A percentile compares a stretch with the other conserved stretches of the same genome.
Conservation (phyloP, 2,797 vertebrate genomes). For the Echeneis naucrates region DNA sequence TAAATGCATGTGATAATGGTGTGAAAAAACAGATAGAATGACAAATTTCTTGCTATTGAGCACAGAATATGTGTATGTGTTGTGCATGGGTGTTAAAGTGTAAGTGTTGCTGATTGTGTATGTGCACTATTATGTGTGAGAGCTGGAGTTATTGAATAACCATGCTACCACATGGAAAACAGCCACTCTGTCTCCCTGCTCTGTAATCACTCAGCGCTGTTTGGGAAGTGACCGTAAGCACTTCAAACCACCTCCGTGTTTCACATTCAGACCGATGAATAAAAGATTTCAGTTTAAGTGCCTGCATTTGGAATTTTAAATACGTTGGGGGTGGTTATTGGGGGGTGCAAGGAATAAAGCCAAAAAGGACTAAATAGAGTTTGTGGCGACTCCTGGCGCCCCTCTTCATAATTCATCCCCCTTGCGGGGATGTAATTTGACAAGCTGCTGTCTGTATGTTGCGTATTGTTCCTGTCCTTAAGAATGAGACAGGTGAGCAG, state of each 20-base stretch:
- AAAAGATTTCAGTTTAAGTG: constrained; percentile 72
- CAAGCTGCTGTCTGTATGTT: constrained; percentile 39
- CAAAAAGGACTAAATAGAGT: constrained; percentile 43
- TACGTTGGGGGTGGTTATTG: constrained; percentile 41
- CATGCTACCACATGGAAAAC: constrained; percentile 48
- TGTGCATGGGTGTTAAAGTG: constrained; percentile 4
- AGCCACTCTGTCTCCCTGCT: constrained; percentile 43
- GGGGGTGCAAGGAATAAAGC: constrained; percentile 40
- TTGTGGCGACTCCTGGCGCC: constrained; percentile 31
- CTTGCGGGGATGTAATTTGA: constrained; percentile 62
- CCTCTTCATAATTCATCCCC: constrained; percentile 33
- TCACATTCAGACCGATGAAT: constrained; percentile 73
- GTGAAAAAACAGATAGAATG: not conserved
- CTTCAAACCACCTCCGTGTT: constrained; percentile 68
- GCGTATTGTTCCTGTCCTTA: constrained; percentile 40
- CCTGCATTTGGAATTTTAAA: constrained; percentile 64
- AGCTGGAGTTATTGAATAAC: constrained; percentile 52
- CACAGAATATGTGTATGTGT: constrained; percentile 1
- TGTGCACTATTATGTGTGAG: not conserved
- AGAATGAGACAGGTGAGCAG: constrained; percentile 49
- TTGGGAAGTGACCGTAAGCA: constrained; percentile 64
- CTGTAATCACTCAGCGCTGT: constrained; percentile 65
- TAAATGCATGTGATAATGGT: constrained; percentile 1
- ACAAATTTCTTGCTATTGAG: constrained; percentile 3
- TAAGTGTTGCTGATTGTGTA: not conserved